Base-by-base conservation (phyloP, 2,797 vertebrate genomes). In the Decapterus maruadsi region DNA sequence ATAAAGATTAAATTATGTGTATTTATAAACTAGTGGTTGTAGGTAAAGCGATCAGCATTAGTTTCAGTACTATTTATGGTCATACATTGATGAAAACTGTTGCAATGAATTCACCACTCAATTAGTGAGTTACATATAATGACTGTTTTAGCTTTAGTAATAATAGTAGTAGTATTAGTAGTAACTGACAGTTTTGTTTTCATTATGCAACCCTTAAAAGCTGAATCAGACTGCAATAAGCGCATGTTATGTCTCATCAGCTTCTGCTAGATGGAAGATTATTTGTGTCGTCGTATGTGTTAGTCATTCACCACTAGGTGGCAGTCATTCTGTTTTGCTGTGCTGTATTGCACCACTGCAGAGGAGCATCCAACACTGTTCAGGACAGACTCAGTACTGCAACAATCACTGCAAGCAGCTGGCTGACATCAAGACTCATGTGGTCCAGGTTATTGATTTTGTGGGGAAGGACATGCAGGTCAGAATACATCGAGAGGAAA, bases 281-380 rank as follows among this genome's bases (percentile, higher is more conserved):
- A 31, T 56, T n/a, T 55, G 45, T 36, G 34, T 36, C 8, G 34
- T 36, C 34, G 1, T 8, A 34, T 45, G 10, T 70, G 66, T 50
- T 34, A 29, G 68, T 26, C 2, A 8, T 78, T 57, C 45, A 64
- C 90, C 90, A 87, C 86, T 68, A 67, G 88, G 84, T 87, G 91
- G 85, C 80, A 88, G 71, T 88, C 81, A 31, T 38, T 59, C 34
- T 77, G 53, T 72, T 34, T 75, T 65, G 5, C 42, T 77, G 40
- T 68, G 72, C 65, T 82, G 78, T 76, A 77, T 63, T 88, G 83
- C 77, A 68, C 69, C 76, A 87, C 81, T 88, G 87, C 89, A 87
- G 78, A 84, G 76, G 61, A 76, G 59, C 55, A 29, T 78, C 29
- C 17, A 9, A 36, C 72, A 68, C 69, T 84, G 73, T 53, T 62